phyloP scores from a whole-genome alignment of 2,888 invertebrate species.

The Opisthograptis luteolata region DNA sequence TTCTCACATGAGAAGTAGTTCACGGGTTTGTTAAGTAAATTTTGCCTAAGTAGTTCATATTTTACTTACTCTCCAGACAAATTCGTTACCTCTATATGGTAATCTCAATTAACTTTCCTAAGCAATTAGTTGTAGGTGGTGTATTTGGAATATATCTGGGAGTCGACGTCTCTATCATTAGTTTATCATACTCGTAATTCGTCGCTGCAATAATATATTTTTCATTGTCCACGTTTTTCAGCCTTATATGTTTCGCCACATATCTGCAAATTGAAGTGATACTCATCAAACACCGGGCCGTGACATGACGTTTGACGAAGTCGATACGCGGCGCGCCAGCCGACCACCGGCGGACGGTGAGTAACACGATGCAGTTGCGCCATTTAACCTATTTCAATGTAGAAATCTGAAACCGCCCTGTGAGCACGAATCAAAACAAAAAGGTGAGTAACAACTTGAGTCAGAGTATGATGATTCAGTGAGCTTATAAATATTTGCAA shows the following conservation, averaged over 20 bases:
- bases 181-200: no score
- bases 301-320: neutral
- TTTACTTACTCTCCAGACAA: neutral
- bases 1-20: conserved; percentile 19
- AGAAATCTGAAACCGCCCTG: conserved; percentile 26
- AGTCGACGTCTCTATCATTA: no score
- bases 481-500: conserved; percentile 14
- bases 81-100: neutral
- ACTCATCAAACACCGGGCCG: conserved; percentile 4
- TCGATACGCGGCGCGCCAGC: neutral
- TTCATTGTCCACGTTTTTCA: no score
- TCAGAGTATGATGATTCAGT: conserved; percentile 24
- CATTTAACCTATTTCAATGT: conserved; percentile 8
- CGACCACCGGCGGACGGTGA: neutral
- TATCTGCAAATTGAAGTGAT: conserved; percentile 5
- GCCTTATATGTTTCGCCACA: no score
- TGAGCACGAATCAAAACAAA: conserved; percentile 28
- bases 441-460: conserved; percentile 28
- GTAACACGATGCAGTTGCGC: conserved; percentile 5
- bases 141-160: neutral
- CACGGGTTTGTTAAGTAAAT: conserved; percentile 5
- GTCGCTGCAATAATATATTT: no score
- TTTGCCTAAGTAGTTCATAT: neutral
- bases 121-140: neutral
- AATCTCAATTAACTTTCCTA: neutral